phyloP scores from a whole-genome alignment of 1,140 invertebrate species.

The Branchinecta lindahli region DNA sequence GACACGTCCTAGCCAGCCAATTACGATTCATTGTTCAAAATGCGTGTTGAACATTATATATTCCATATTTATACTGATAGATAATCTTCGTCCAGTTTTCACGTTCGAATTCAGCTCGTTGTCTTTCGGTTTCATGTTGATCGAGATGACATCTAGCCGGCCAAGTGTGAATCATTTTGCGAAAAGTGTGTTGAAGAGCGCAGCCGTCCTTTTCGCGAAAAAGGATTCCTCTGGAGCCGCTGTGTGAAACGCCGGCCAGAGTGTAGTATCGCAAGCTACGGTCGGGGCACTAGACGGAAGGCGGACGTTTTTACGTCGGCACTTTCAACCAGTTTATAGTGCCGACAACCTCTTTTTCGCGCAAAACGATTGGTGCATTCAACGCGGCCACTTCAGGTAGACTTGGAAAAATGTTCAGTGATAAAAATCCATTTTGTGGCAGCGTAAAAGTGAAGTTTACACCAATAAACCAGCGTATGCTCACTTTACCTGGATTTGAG shows the following conservation, averaged over 20 bases:
- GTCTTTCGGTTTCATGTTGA: too few species aligned
- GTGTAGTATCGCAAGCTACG: background rate
- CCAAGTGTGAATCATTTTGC: too few species aligned
- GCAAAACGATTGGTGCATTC: conserved; percentile 3
- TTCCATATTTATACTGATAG: too few species aligned
- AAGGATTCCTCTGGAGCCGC: background rate
- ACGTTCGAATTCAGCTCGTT: too few species aligned
- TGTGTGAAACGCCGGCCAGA: background rate
- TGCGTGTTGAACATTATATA: too few species aligned
- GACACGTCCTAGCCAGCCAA: too few species aligned
- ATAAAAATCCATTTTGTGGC: conserved; percentile 9
- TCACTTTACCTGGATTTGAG: conserved; percentile 8
- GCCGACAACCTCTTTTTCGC: background rate
- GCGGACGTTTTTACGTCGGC: conserved; percentile 10
- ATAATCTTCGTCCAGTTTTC: too few species aligned
- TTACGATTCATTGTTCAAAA: too few species aligned
- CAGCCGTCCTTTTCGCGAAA: conserved; percentile 2
- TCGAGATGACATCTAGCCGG: too few species aligned
- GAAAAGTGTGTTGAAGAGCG: background rate
- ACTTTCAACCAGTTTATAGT: conserved; percentile 3
- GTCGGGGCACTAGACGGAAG: background rate
- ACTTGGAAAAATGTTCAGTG: conserved; percentile 7
- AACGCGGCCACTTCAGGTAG: background rate
- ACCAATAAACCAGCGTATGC: conserved; percentile 8
- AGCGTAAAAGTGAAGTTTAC: conserved; percentile 6